phyloP scores from a whole-genome alignment of 1,140 invertebrate genomes.

The Drosophila suzukii region DNA sequence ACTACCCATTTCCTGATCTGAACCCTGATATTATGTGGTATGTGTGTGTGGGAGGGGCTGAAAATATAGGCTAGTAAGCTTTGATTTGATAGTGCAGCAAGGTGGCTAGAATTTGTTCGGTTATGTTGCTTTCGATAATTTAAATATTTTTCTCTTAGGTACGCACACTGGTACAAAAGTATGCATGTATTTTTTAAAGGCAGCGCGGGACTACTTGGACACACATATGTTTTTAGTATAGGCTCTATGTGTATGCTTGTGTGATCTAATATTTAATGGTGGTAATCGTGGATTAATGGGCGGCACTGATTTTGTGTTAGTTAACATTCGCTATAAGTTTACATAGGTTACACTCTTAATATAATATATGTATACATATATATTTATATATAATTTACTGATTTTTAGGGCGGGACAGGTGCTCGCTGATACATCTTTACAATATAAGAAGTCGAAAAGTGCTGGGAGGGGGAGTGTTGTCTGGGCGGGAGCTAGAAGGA shows the following conservation, averaged over 20 bases:
- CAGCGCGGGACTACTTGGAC: constrained; percentile 77
- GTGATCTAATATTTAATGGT: constrained; percentile 75
- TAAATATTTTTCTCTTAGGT: constrained; percentile 57
- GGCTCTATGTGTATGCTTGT: constrained; percentile 46
- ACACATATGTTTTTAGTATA: constrained; percentile 55
- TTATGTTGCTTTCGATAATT: constrained; percentile 18
- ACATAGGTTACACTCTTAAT: constrained; percentile 52
- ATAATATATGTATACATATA: constrained; percentile 48
- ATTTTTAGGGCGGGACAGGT: constrained; percentile 28
- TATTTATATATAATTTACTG: constrained; percentile 33
- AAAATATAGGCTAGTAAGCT: constrained; percentile 58
- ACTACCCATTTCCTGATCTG: constrained; percentile 1
- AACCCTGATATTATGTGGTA: constrained; percentile 16
- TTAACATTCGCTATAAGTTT: constrained; percentile 76
- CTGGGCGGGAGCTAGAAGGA: not conserved
- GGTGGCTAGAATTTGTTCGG: constrained; percentile 42
- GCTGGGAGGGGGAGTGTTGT: not conserved
- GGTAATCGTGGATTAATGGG: constrained; percentile 83
- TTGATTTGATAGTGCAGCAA: constrained; percentile 55
- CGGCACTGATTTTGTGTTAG: constrained; percentile 82
- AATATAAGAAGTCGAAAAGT: constrained; percentile 38
- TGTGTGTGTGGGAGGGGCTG: constrained; percentile 3
- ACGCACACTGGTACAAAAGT: constrained; percentile 79
- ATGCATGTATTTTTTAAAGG: constrained; percentile 75
- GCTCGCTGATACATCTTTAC: constrained; percentile 50